Evolutionary conservation across 2,113 vertebrate species (phyloP), one percentile per base, ranked within the genome.

Genomic region (Istiophorus platypterus): DNA sequence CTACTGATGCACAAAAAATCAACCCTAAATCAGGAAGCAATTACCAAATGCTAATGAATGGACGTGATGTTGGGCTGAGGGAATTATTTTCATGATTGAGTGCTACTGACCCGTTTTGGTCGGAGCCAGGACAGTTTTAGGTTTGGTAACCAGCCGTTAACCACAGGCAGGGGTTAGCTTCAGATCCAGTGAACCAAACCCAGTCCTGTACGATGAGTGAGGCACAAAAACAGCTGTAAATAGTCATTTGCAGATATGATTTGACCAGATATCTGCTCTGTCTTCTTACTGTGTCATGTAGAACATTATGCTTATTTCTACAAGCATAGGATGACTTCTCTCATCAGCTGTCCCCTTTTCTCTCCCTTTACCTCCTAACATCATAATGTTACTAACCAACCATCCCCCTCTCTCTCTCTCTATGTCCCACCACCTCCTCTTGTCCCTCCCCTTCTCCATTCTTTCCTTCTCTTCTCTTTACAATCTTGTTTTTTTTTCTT

Each of bases 371-470:
- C 66, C 52, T 71, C 66, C 62, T 84, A 54, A 85, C 70, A 65
- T 79, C 85, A 87, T 80, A 54, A 85, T 76, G 80, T 77, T 59
- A 92, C 90, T 90, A 91, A 91, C 82, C 63, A 83, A 61, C 76
- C 85, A 88, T 82, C 77, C 74, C 39, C 18, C n/a, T 42, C 75
- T 45, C 49, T 65, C 45, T 71, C 27, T 49, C 12, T 31, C 52
- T 57, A 14, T 65, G 6, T 76, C 66, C 52, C 47, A 29, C 52
- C 51, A 70, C n/a, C 2, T 18, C 24, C 34, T 18, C 24, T 41
- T 45, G 7, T 72, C 15, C 63, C 24, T 72, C 15, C 62, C 27
- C 72, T 24, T 61, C 17, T 67, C 58, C 24, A 45, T 20, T n/a
- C 42, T 68, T 68, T 45, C 13, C 61, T 51, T 49, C 18, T 51